Evolutionary conservation across 2,113 vertebrate species (phyloP).

Genomic region (Myrmophylax atrothorax): DNA sequence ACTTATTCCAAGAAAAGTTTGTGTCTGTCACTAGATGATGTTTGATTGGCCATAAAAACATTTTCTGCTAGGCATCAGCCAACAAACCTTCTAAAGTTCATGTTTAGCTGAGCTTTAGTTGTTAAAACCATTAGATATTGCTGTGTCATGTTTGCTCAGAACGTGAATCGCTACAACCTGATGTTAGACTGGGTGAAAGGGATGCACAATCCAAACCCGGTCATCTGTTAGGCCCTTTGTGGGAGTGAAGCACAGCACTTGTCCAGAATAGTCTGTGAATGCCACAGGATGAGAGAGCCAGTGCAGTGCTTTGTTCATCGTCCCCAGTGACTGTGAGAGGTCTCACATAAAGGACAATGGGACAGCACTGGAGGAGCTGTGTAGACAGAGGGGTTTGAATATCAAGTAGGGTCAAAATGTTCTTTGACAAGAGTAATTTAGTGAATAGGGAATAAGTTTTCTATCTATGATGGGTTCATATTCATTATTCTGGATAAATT

Average conservation of each 20-base stretch:
- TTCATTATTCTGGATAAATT: background rate
- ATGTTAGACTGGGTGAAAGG: background rate
- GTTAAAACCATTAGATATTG: background rate
- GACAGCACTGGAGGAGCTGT: background rate
- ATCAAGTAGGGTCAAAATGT: background rate
- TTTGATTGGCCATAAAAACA: background rate
- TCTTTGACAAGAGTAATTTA: background rate
- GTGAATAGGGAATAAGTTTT: background rate
- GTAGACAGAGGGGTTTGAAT: background rate
- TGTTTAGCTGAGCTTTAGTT: background rate
- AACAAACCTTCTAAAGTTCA: background rate
- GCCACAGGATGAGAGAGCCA: background rate
- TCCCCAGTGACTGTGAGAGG: background rate
- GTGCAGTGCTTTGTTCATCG: background rate
- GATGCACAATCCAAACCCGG: background rate
- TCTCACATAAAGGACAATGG: background rate
- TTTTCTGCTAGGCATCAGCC: background rate
- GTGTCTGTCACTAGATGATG: background rate
- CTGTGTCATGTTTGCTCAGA: background rate
- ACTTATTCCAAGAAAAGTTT: background rate
- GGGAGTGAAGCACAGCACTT: background rate
- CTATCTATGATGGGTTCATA: background rate
- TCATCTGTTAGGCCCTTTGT: conserved; percentile 35
- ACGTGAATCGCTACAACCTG: rapidly evolving
- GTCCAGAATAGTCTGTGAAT: background rate